Base-by-base conservation (phyloP, 2,113 vertebrate species). In the Ceyx melanurus region DNA sequence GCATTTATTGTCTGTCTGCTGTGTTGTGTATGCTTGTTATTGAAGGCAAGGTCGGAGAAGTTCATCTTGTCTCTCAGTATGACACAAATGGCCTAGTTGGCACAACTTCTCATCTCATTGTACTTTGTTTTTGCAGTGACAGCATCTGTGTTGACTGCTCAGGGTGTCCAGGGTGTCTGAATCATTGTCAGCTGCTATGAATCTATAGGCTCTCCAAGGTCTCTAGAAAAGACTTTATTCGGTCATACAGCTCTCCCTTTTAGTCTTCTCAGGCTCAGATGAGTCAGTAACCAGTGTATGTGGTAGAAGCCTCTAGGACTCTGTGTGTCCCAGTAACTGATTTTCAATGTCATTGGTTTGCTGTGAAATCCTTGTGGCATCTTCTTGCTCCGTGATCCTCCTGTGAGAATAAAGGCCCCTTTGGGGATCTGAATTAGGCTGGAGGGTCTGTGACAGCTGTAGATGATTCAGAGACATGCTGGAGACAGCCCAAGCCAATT, bases 181-280 rank as follows among this genome's bases (percentile, higher is more conserved):
- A 64, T 95, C 86, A 92, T 51, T 88, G 83, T 81, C 88, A 92
- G 86, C 94, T 95, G 87, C 89, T 78, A 5, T 90, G 92, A 94
- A 95, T 94, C 88, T 73, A 2, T 23, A 56, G 68, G 68, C 64
- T 93, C 42, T 91, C 64, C 77, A 60, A 93, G 72, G 73, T 81
- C 94, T 93, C 61, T 56, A 86, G 86, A 78, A 62, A 64, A 77
- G 64, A 77, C 72, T 91, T 91, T 82, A 19, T 88, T 77, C 86
- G 51, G 19, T 76, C 48, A 20, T 23, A 79, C 23, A 79, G 72
- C 61, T 83, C 60, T 88, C 13, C 13, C 8, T n/a, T 94, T 77
- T 9, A 40, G 82, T 56, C 45, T 53, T 53, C 35, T 80, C 25
- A 7, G 23, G 14, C 56, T 54, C 9, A 0, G 7, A 60, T 96